Evolutionary conservation across 1,140 invertebrate species (phyloP), one percentile per base, ranked within the genome.

Genomic region (Adoxophyes honmai): DNA sequence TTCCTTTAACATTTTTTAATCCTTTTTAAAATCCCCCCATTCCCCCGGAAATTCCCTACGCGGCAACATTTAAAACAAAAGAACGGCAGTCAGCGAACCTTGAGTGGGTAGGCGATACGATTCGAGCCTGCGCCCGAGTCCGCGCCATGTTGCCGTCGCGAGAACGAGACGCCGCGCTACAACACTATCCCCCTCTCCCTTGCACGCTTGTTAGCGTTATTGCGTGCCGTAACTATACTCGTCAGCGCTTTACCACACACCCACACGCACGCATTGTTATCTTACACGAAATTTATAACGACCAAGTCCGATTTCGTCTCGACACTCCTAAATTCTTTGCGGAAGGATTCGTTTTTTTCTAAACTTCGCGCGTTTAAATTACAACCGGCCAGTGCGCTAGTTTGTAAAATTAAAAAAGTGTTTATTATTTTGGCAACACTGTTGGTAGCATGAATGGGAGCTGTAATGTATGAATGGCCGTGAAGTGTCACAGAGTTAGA

Each of bases 81-180:
- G 88, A 89, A 89, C 87, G 87, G 82, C 87, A 90, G 88, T 90
- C 87, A 89, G 87, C 88, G 88, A 90, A 89, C 88, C 88, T 90
- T 89, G 88, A 90, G 88, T 90, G 88, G 88, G 88, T 86, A 89
- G 88, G 87, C 87, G 86, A 89, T 89, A 89, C 81, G 86, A 86
- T 86, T 88, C 85, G 87, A 89, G 84, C 85, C 84, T 88, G 87
- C 85, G 81, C 84, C 84, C 74, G 85, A 88, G 83, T 86, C 77
- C 81, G 81, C 85, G 85, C 86, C 86, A 88, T 88, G 83, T 86
- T 88, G 82, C 78, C 73, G 76, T 70, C 71, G 81, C 71, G 57
- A 51, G 67, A 86, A 48, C 33, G 73, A 59, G 81, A 88, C 59
- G 56, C 9, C 75, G 78, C 78, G 63, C 65, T 82, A 85, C 70